Base-by-base conservation (phyloP, 2,888 invertebrate genomes). In the Heliconius sara region DNA sequence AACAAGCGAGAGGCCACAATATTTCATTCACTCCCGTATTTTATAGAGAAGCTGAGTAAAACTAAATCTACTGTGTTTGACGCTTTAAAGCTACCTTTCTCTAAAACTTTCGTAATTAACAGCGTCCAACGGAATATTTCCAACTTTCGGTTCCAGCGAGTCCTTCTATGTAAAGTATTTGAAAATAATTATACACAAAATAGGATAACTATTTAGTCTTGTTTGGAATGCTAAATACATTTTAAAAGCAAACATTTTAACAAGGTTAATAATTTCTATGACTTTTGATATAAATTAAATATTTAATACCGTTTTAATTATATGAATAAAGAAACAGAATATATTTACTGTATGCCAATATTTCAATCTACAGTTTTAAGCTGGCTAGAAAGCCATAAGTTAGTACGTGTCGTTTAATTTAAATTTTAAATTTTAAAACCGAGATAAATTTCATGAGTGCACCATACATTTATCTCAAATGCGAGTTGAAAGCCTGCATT, bases 61-160 rank as follows among this genome's bases (percentile, higher is more conserved):
- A 78, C 74, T 78, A 78, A 78, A 78, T 74, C 68, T 74, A 79
- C 77, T 79, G 81, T 79, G 76, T 79, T 79, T 79, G 66, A 74
- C 77, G 77, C 47, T 77, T 78, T 81, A 79, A 79, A 81, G 75
- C 77, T 81, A 79, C 67, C 74, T 79, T 77, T 72, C 81, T 79
- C 77, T 16, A 66, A 81, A 81, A 81, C 77, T 81, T 81, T 81
- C 60, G 79, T 77, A 81, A 81, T 79, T 81, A 81, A 81, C 81
- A 71, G 65, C 74, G 79, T 81, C 79, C 81, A 79, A 77, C 79
- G 43, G 79, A 43, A 79, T 77, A 78, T 67, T 71, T 27, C 65
- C 2, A 79, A 79, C 74, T 81, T 81, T 63, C 34, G 63, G 43
- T 71, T 76, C 63, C 65, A 34, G 30, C 60, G 60, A 79, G 47